Percentiles rank a stretch among this genome's conserved stretches.
Conservation (phyloP, 2,888 invertebrate genomes). For the Polydrusus cervinus region DNA sequence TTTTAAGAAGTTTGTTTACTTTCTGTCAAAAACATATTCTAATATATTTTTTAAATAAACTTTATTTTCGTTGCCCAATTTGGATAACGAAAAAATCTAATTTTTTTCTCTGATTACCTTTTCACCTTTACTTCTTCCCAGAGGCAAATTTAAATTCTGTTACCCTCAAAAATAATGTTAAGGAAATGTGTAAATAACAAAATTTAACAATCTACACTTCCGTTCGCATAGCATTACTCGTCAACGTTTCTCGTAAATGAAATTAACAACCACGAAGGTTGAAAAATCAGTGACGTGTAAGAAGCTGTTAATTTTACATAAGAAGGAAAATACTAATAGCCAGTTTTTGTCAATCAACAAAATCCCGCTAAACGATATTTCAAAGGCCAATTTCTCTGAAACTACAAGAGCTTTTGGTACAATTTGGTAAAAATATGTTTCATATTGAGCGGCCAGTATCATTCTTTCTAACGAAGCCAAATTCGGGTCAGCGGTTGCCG, state of each 20-base stretch:
- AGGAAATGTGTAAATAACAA: constrained; percentile 27
- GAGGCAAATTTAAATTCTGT: constrained; percentile 11
- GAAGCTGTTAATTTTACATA: no score
- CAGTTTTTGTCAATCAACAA: no score
- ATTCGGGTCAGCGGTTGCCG: no score
- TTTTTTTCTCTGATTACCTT: constrained; percentile 14
- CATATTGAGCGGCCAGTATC: no score
- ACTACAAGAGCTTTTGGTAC: no score
- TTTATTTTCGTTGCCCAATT: constrained; percentile 4
- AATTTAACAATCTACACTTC: constrained; percentile 6
- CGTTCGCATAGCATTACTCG: not conserved
- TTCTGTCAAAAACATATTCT: not conserved
- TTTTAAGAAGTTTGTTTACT: not conserved
- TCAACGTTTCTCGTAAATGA: constrained; percentile 15
- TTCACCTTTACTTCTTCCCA: not conserved
- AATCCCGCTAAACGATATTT: no score
- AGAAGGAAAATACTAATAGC: no score
- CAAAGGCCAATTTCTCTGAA: no score
- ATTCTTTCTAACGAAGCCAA: no score
- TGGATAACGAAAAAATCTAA: constrained; percentile 3
- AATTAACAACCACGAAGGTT: constrained; percentile 22
- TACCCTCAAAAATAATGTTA: constrained; percentile 13
- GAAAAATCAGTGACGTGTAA: not conserved
- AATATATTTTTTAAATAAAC: constrained; percentile 1
- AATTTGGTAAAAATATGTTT: no score